phyloP scores from a whole-genome alignment of 2,113 vertebrate genomes.

The Tursiops truncatus region DNA sequence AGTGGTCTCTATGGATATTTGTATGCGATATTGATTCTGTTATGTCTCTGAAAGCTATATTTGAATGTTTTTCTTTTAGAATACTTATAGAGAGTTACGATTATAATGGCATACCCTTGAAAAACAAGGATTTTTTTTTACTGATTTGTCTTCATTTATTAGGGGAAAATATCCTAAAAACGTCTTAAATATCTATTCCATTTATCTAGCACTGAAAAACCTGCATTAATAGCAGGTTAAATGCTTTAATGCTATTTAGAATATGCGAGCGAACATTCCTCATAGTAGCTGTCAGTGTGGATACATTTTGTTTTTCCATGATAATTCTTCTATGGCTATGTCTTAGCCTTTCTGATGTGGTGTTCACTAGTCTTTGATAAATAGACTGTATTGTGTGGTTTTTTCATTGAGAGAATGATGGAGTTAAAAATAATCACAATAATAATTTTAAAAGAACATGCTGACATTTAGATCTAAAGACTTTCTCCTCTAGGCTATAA shows the following conservation, averaged over 20 bases:
- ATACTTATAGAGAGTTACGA: background rate
- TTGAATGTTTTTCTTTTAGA: background rate
- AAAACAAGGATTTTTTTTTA: background rate
- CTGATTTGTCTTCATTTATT: conserved; percentile 16
- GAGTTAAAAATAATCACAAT: conserved; percentile 80
- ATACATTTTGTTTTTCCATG: conserved; percentile 55
- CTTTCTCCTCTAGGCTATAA: conserved; percentile 69
- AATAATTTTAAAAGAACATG: conserved; percentile 74
- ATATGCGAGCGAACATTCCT: conserved; percentile 28
- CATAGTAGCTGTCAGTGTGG: background rate
- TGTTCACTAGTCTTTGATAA: conserved; percentile 54
- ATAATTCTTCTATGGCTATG: conserved; percentile 34
- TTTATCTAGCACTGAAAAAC: conserved; percentile 13
- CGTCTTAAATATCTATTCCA: background rate
- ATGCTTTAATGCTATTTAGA: background rate
- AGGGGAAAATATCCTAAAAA: background rate
- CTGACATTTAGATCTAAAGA: conserved; percentile 80
- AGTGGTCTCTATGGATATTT: background rate
- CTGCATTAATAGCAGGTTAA: background rate
- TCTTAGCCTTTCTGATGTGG: conserved; percentile 61
- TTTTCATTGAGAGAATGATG: conserved; percentile 66
- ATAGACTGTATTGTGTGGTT: conserved; percentile 71
- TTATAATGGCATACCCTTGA: background rate
- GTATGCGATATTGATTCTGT: background rate
- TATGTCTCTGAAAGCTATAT: conserved; percentile 11